Evolutionary conservation across 2,888 invertebrate genomes (phyloP).

Genomic region (Lepetodrilus schrolli): DNA sequence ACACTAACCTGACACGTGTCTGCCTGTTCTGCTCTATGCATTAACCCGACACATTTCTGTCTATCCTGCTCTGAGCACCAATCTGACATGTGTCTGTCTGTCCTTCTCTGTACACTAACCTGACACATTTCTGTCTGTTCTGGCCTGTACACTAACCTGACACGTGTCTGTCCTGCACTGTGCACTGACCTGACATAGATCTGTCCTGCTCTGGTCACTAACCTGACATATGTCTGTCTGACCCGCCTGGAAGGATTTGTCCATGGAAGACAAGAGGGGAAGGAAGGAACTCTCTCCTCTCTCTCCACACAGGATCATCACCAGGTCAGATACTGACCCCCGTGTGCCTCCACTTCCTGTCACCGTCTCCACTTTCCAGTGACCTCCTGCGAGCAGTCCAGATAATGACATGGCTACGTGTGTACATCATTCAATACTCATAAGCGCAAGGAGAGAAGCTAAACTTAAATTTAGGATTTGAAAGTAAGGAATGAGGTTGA

Average conservation of each 20-base stretch:
- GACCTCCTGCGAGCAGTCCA: too few relatives aligned
- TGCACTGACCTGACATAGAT: background rate
- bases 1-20: background rate
- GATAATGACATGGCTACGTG: too few relatives aligned
- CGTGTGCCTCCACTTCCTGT: conserved; percentile 57
- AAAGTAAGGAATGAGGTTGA: too few relatives aligned
- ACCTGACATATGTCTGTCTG: conserved; percentile 58
- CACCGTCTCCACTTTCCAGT: conserved; percentile 57
- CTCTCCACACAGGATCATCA: conserved; percentile 63
- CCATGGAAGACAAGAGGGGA: conserved; percentile 43
- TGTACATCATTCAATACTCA: too few relatives aligned
- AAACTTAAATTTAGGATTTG: too few relatives aligned
- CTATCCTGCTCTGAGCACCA: background rate
- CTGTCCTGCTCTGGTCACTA: background rate
- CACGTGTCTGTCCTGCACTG: too few relatives aligned
- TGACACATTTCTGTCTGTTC: background rate
- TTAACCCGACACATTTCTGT: background rate
- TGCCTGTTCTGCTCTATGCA: background rate
- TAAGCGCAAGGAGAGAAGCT: too few relatives aligned
- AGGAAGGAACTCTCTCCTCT: conserved; percentile 56
- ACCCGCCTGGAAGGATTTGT: conserved; percentile 58
- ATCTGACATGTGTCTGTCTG: too few relatives aligned
- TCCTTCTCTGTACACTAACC: background rate
- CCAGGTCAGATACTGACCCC: conserved; percentile 51
- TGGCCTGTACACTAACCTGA: background rate